Evolutionary conservation across 2,113 vertebrate species (phyloP).

Genomic region (Stigmatopora argus): DNA sequence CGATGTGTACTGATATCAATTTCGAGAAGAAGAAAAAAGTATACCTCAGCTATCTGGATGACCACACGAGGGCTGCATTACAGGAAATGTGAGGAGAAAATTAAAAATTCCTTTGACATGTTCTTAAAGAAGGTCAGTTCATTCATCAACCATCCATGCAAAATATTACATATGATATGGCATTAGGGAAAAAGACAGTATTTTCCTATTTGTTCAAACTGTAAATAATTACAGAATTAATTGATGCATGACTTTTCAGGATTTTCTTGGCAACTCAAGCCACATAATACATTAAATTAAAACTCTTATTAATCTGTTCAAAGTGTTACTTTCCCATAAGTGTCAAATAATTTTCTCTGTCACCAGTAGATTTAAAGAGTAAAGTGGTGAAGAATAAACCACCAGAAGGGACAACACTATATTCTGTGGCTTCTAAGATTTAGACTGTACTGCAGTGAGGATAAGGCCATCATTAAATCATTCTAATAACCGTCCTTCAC

Average conservation of each 20-base stretch:
- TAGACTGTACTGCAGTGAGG: constrained; percentile 55
- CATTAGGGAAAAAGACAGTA: too few relatives aligned
- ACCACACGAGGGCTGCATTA: too few relatives aligned
- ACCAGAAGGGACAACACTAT: constrained; percentile 54
- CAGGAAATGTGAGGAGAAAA: too few relatives aligned
- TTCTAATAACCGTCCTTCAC: constrained; percentile 65
- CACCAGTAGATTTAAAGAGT: constrained; percentile 53
- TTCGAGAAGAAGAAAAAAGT: too few relatives aligned
- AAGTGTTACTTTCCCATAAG: constrained; percentile 43
- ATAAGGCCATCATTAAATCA: constrained; percentile 64
- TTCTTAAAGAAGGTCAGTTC: too few relatives aligned
- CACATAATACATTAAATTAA: constrained; percentile 24
- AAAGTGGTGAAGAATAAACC: constrained; percentile 49
- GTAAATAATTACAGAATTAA: background rate
- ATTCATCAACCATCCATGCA: too few relatives aligned
- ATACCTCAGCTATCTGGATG: too few relatives aligned
- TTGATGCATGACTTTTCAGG: too few relatives aligned
- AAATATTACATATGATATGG: too few relatives aligned
- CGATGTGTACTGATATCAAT: too few relatives aligned
- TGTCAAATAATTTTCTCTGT: constrained; percentile 60
- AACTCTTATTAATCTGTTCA: constrained; percentile 25
- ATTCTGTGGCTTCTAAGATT: constrained; percentile 57
- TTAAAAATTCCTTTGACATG: too few relatives aligned
- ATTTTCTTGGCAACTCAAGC: constrained; percentile 13
- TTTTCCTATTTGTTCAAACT: background rate